phyloP scores from a whole-genome alignment of 2,113 vertebrate species.

The Oryzias woworae region DNA sequence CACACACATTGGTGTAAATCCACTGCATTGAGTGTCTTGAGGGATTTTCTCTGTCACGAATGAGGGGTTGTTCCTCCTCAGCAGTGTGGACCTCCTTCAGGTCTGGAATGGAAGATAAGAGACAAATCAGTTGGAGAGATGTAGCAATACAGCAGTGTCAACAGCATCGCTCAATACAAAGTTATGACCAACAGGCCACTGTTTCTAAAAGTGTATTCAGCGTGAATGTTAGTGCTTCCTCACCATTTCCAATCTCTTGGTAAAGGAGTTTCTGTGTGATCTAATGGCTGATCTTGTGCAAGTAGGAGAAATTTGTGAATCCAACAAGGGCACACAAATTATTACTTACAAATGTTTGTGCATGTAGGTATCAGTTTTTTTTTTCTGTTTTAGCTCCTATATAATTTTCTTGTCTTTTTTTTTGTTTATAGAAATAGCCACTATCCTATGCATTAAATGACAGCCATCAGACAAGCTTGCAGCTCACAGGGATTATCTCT shows the following conservation, averaged over 20 bases:
- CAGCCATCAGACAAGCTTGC: conserved; percentile 28
- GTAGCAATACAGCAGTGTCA: conserved; percentile 28
- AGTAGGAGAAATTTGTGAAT: no score
- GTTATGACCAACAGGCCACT: conserved; percentile 3
- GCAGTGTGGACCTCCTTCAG: conserved; percentile 16
- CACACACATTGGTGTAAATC: conserved; percentile 26
- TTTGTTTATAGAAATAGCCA: not conserved
- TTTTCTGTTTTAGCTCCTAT: not conserved
- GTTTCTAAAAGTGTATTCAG: conserved; percentile 3
- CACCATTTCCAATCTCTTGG: no score
- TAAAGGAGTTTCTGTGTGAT: no score
- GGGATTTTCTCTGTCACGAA: conserved; percentile 47
- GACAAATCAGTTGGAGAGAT: conserved; percentile 29
- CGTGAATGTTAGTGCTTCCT: not conserved
- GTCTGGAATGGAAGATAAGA: conserved; percentile 10
- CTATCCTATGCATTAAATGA: conserved; percentile 8
- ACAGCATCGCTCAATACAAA: conserved; percentile 43
- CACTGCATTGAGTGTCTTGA: conserved; percentile 25
- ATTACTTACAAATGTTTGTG: no score
- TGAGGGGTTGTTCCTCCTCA: conserved; percentile 27
- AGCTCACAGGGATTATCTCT: conserved; percentile 25
- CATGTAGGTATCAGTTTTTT: no score
- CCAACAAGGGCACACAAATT: no score
- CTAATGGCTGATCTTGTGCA: no score
- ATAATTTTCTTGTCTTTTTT: not conserved